Conservation (phyloP, 1,140 invertebrate genomes). For the Chrysomallon squamiferum region DNA sequence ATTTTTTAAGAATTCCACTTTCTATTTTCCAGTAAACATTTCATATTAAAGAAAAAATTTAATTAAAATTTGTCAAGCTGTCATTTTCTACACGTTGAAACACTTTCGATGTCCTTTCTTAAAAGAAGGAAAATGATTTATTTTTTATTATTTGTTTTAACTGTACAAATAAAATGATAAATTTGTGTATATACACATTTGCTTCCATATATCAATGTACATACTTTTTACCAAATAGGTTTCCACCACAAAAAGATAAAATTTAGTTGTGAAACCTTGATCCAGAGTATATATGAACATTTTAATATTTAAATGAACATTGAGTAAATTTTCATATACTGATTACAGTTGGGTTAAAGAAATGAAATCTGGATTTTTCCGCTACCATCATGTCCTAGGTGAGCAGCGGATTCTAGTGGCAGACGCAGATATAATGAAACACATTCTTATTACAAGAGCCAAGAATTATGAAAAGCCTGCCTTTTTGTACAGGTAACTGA, state of each 20-base stretch:
- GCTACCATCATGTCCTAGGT: conserved; percentile 41
- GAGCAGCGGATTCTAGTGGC: conserved; percentile 36
- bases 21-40: no score
- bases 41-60: not conserved
- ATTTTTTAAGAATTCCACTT: not conserved
- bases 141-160: no score
- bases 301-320: not conserved
- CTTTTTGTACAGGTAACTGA: conserved; percentile 10
- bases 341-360: conserved; percentile 33
- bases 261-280: no score
- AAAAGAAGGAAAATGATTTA: not conserved
- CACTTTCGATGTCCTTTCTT: not conserved
- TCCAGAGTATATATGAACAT: no score
- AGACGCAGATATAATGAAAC: conserved; percentile 38
- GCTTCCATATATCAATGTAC: no score
- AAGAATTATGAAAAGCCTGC: conserved; percentile 30
- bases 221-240: no score
- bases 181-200: no score
- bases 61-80: not conserved
- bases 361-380: conserved; percentile 28
- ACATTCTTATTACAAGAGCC: conserved; percentile 39
- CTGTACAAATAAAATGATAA: no score
- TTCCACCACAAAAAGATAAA: no score
- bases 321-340: not conserved
- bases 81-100: no score